Conservation (phyloP, 2,113 vertebrate species). For the Oplegnathus fasciatus region DNA sequence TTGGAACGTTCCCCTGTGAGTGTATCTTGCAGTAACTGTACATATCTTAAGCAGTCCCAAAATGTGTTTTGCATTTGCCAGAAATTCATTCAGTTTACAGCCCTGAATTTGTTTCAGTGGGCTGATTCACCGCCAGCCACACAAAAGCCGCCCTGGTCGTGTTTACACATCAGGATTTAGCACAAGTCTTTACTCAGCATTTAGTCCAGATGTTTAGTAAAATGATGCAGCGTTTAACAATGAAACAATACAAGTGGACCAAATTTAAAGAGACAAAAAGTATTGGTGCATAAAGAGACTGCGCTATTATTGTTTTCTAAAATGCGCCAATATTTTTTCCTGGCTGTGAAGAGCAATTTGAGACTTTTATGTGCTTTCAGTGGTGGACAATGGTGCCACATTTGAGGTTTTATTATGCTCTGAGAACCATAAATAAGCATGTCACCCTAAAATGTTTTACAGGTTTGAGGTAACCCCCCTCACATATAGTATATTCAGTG, state of each 20-base stretch:
- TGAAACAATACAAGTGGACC: background rate
- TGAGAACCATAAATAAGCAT: no score
- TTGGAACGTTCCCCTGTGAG: background rate
- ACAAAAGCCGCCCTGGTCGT: constrained; percentile 1
- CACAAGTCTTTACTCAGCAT: constrained; percentile 15
- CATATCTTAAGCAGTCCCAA: background rate
- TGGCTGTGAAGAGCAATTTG: constrained; percentile 20
- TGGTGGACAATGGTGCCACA: background rate
- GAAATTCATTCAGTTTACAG: constrained; percentile 33
- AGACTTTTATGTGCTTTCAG: constrained; percentile 13
- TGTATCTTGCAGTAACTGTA: constrained; percentile 8
- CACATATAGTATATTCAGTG: background rate
- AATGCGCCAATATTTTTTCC: background rate
- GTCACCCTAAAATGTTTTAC: background rate
- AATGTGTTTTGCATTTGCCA: constrained; percentile 33
- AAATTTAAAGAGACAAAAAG: constrained; percentile 12
- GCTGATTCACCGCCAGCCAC: constrained; percentile 15
- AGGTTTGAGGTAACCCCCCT: background rate
- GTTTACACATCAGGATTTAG: constrained; percentile 17
- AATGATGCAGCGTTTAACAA: constrained; percentile 8
- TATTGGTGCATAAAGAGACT: background rate
- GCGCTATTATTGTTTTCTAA: background rate
- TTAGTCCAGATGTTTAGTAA: constrained; percentile 11
- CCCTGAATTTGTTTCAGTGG: constrained; percentile 3
- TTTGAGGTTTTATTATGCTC: constrained; percentile 2